Conservation (phyloP, 1,140 invertebrate species). For the Laupala kohalensis region DNA sequence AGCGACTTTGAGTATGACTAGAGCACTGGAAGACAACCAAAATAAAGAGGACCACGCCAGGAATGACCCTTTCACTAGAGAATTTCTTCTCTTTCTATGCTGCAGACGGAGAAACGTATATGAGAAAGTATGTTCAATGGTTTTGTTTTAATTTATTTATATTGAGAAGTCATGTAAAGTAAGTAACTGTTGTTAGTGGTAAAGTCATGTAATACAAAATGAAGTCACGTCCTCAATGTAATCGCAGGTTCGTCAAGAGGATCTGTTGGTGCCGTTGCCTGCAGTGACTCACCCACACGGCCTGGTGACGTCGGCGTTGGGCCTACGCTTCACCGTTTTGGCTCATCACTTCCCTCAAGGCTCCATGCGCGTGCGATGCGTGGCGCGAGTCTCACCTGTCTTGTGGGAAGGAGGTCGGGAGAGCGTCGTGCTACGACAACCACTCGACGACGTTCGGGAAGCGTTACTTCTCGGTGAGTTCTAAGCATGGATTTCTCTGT, state of each 20-base stretch:
- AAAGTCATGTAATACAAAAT: neutral
- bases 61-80: too few species aligned
- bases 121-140: too few species aligned
- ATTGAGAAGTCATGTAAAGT: too few species aligned
- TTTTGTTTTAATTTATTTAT: too few species aligned
- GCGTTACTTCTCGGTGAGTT: slow-evolving; percentile 39
- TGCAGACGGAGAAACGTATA: too few species aligned
- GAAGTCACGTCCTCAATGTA: neutral
- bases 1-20: too few species aligned
- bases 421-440: slow-evolving; percentile 34
- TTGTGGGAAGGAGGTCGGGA: slow-evolving; percentile 41
- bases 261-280: slow-evolving; percentile 33
- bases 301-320: slow-evolving; percentile 37
- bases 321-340: slow-evolving; percentile 35
- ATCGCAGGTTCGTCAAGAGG: slow-evolving; percentile 33
- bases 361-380: slow-evolving; percentile 39
- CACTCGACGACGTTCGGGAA: slow-evolving; percentile 36
- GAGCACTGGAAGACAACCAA: too few species aligned
- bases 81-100: too few species aligned
- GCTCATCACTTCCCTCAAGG: slow-evolving; percentile 36
- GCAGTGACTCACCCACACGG: slow-evolving; percentile 36
- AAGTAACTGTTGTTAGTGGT: too few species aligned
- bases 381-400: slow-evolving; percentile 40
- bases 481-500: too few species aligned
- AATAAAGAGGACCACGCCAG: too few species aligned